These are phyloP conservation scores for Ochropacha duplaris DNA, from an alignment of 2,888 invertebrate genomes.

Conservation along the genomic window DNA sequence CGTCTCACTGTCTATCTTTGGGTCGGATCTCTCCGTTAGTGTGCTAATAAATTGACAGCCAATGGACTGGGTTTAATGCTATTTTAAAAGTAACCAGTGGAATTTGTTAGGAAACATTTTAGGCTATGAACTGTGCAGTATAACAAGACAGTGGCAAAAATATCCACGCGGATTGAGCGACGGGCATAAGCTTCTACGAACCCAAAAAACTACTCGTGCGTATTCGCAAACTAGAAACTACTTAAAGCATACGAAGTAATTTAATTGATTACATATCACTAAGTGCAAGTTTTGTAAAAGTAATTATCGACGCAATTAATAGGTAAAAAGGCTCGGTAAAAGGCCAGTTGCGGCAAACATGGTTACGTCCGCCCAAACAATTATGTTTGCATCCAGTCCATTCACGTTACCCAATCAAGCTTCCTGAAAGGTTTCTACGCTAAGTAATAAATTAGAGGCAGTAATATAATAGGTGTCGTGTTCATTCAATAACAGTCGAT, in stretches of 20 bases:
- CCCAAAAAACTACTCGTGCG: background rate
- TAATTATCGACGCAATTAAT: background rate
- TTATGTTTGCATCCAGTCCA: slow-evolving; percentile 2
- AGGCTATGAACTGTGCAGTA: too few relatives aligned
- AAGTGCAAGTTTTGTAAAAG: background rate
- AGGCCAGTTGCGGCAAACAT: background rate
- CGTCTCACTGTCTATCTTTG: too few relatives aligned
- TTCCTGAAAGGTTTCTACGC: background rate
- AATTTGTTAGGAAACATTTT: too few relatives aligned
- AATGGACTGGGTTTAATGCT: too few relatives aligned
- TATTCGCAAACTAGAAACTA: background rate
- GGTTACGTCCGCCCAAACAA: background rate
- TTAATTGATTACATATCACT: background rate
- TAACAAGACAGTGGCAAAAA: background rate
- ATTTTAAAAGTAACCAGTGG: too few relatives aligned
- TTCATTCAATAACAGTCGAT: too few relatives aligned
- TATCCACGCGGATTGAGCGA: too few relatives aligned
- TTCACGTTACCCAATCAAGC: slow-evolving; percentile 2
- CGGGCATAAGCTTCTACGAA: too few relatives aligned
- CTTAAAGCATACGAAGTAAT: background rate
- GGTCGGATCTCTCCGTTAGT: too few relatives aligned
- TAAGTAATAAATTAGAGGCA: too few relatives aligned
- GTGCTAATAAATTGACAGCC: too few relatives aligned
- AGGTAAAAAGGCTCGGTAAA: background rate
- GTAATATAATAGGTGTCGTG: too few relatives aligned